These are phyloP conservation scores for Picus viridis DNA, from an alignment of 2,797 vertebrate genomes.

Conservation along the genomic window DNA sequence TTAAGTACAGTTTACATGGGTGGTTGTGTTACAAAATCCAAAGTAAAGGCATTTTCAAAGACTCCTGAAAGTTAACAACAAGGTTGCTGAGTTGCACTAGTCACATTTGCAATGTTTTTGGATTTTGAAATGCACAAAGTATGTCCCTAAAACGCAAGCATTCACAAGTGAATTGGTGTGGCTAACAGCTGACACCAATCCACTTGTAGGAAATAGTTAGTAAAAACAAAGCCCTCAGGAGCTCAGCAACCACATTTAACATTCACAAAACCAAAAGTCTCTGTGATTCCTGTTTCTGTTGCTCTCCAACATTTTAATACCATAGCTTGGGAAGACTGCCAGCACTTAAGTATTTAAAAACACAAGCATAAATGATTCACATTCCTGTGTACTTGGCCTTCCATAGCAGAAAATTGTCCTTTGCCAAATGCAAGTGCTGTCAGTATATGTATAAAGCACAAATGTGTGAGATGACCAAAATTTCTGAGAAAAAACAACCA, in stretches of 20 bases:
- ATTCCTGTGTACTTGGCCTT: constrained; percentile 32
- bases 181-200: constrained; percentile 25
- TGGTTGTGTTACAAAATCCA: background rate
- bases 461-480: background rate
- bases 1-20: background rate
- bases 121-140: background rate
- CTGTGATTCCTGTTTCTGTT: constrained; percentile 29
- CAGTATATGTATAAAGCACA: background rate
- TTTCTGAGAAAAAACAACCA: background rate
- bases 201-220: constrained; percentile 34
- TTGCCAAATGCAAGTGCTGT: constrained; percentile 25
- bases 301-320: constrained; percentile 52
- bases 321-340: constrained; percentile 40
- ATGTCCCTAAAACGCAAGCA: background rate
- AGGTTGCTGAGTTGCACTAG: background rate
- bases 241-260: constrained; percentile 42
- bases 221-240: constrained; percentile 41
- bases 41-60: background rate
- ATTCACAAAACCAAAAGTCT: constrained; percentile 49
- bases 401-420: background rate
- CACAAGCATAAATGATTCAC: constrained; percentile 51
- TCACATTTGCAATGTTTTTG: background rate
- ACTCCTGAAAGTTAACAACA: background rate
- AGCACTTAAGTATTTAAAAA: constrained; percentile 52
- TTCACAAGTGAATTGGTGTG: background rate